phyloP scores from a whole-genome alignment of 1,140 invertebrate genomes.

The Neotoxoptera formosana region DNA sequence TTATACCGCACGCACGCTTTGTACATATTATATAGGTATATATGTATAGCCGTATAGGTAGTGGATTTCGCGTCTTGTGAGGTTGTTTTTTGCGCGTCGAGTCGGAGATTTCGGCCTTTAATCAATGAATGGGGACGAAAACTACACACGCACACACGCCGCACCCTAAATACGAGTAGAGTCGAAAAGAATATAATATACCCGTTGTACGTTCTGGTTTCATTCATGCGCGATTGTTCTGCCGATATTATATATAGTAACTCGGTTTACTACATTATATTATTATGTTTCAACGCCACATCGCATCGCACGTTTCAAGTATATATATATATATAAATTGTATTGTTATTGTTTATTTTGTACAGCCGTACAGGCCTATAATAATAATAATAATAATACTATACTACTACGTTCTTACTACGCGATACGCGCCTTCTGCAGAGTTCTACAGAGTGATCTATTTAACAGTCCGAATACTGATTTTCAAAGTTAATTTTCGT shows the following conservation, averaged over 20 bases:
- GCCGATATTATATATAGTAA: not conserved
- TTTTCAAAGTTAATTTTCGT: not conserved
- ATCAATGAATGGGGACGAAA: conserved; percentile 18
- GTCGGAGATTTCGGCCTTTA: conserved; percentile 37
- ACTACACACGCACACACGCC: no score
- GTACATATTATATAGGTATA: not conserved
- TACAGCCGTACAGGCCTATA: not conserved
- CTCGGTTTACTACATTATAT: not conserved
- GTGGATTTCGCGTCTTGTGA: not conserved
- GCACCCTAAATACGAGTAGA: not conserved
- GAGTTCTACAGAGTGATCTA: no score
- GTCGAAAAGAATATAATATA: not conserved
- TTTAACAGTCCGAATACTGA: not conserved
- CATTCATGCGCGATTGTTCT: conserved; percentile 6
- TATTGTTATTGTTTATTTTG: not conserved
- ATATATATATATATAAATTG: not conserved
- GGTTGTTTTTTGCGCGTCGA: not conserved
- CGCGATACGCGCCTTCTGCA: not conserved
- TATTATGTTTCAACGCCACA: not conserved
- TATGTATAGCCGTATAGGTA: no score
- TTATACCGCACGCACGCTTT: not conserved
- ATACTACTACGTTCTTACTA: not conserved
- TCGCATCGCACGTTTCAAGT: no score
- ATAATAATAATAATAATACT: not conserved
- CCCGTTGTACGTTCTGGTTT: not conserved